Percentiles rank a stretch among this genome's conserved stretches.
Conservation (phyloP, 2,888 invertebrate genomes). For the Philhelius pedissequus region DNA sequence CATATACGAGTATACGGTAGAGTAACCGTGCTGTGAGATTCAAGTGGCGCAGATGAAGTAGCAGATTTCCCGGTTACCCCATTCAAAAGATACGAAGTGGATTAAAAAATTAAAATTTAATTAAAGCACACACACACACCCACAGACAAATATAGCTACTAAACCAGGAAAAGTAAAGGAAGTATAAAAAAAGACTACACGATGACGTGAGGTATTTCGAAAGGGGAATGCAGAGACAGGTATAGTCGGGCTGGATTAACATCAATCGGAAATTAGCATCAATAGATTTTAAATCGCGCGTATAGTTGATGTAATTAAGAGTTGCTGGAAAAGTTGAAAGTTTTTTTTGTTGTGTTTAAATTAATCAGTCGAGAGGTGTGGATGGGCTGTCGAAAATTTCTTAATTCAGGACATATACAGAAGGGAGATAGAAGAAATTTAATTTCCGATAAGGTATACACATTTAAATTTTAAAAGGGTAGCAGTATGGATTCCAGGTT, state of each 20-base stretch:
- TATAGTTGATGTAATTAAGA: constrained; percentile 18
- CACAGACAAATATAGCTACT: background rate
- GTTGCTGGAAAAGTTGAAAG: constrained; percentile 11
- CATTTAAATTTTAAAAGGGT: too few relatives aligned
- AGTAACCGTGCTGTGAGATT: constrained; percentile 39
- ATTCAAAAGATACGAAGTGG: constrained; percentile 55
- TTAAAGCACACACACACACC: constrained; percentile 30
- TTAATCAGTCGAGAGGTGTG: too few relatives aligned
- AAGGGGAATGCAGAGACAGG: background rate
- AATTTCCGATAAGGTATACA: too few relatives aligned
- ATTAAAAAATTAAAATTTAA: constrained; percentile 63
- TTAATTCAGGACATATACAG: background rate
- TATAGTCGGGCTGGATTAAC: constrained; percentile 34
- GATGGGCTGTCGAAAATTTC: background rate
- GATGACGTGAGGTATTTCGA: background rate
- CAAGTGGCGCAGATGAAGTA: constrained; percentile 51
- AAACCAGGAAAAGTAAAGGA: constrained; percentile 15
- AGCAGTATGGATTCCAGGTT: too few relatives aligned
- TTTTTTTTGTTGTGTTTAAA: too few relatives aligned
- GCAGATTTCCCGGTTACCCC: constrained; percentile 58
- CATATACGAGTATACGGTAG: constrained; percentile 1
- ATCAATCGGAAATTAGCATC: constrained; percentile 52
- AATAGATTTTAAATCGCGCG: constrained; percentile 42
- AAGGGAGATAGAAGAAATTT: too few relatives aligned
- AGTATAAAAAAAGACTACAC: background rate